These are phyloP conservation scores for Melanostoma scalare DNA, from an alignment of 2,888 invertebrate genomes.

Conservation along the genomic window DNA sequence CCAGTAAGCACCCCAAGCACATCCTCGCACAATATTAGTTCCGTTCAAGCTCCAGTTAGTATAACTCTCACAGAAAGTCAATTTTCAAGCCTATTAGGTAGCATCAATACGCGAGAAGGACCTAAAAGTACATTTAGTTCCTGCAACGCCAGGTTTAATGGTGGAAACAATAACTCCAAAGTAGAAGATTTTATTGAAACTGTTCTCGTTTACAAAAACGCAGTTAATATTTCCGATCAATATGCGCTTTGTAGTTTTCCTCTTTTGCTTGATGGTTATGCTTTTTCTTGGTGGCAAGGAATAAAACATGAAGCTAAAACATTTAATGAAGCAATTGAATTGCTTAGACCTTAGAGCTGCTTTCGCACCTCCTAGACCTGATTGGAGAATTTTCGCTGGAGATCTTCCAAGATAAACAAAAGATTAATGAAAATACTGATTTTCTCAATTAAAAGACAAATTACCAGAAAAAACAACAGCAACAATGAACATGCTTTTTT, in stretches of 20 bases:
- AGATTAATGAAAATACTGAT: constrained; percentile 64
- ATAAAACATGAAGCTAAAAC: constrained; percentile 4
- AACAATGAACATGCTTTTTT: not conserved
- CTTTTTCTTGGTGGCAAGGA: constrained; percentile 11
- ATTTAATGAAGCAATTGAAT: constrained; percentile 51
- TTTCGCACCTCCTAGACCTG: constrained; percentile 63
- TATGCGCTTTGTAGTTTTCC: constrained; percentile 60
- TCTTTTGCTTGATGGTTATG: constrained; percentile 4
- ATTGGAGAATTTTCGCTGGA: constrained; percentile 67
- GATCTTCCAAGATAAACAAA: constrained; percentile 61
- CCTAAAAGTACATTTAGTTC: constrained; percentile 18
- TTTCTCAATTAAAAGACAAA: constrained; percentile 45
- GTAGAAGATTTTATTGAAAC: constrained; percentile 67
- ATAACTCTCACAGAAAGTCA: constrained; percentile 1
- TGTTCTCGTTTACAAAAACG: constrained; percentile 46
- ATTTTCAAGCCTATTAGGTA: not conserved
- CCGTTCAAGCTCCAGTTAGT: not conserved
- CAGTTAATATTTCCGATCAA: constrained; percentile 54
- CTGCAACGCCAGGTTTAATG: constrained; percentile 45
- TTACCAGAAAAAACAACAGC: not conserved
- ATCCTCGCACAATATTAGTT: not conserved
- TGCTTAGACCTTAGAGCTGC: constrained; percentile 54
- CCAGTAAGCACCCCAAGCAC: not conserved
- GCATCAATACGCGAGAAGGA: constrained; percentile 1
- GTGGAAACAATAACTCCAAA: constrained; percentile 40